Base-by-base conservation (phyloP, 2,113 vertebrate genomes). In the Poeciliopsis turrubarensis region DNA sequence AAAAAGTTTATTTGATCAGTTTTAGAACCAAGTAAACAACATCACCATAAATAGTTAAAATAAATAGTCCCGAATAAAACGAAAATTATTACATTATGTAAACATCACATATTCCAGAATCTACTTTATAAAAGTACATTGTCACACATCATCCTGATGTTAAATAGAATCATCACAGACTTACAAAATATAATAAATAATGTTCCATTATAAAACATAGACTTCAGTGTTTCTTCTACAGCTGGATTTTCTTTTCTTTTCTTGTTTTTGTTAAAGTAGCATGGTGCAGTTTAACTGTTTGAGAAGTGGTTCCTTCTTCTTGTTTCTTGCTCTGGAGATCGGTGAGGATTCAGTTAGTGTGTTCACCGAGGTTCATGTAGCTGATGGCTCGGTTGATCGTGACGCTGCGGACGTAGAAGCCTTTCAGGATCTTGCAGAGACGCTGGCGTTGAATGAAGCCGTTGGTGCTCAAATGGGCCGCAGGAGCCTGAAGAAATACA, bases 341-440 rank as follows among this genome's bases (percentile, higher is more conserved):
- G 19, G 2, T 1, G 68, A 30, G 1, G 30, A 29, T 30, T 89
- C 19, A 90, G 39, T 76, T 72, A 34, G 69, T 68, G 79, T 92
- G 57, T 26, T 85, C 79, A 0, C 64, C 81, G 26, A 88, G 85
- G 44, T 39, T 65, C 47, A 96, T 83, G 70, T 96, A 95, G 64
- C 54, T 83, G 30, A 97, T 84, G 80, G 86, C 70, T 82, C 96
- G 92, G 81, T 90, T 74, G 62, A 98, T 96, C 11, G 96, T 98
- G 80, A 97, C 70, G 0, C 79, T 70, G 6, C 97, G 95, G 60
- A 95, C n/a, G 1, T 75, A 86, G 75, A 98, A 95, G 11, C 94
- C 94, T 5, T 94, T 95, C 3, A 99, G 91, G 8, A 91, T 69
- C 0, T 94, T 80, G 78, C 96, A 98, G 44, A 97, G 93, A 27